These are phyloP conservation scores for Myotis yumanensis DNA, from an alignment of 2,113 vertebrate genomes.

Conservation along the genomic window DNA sequence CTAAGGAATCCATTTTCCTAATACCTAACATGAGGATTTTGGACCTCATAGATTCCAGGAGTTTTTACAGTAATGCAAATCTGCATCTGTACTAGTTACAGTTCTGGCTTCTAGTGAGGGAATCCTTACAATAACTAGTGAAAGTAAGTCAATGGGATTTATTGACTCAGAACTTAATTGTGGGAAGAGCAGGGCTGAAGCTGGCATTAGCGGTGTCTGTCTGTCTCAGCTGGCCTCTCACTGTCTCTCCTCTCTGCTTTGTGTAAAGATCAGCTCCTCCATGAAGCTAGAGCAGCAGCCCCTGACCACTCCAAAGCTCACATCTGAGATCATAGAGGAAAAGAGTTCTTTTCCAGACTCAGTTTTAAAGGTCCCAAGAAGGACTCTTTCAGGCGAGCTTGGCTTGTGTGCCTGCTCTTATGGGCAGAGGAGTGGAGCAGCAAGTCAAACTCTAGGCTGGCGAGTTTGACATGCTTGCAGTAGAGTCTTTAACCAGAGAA, in stretches of 20 bases:
- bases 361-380: neutral
- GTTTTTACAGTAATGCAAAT: conserved; percentile 27
- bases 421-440: neutral
- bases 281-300: neutral
- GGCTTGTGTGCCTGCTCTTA: neutral
- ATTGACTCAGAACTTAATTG: neutral
- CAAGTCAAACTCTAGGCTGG: no score
- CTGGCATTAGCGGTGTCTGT: neutral
- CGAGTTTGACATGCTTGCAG: no score
- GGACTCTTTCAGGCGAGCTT: neutral
- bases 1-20: conserved; percentile 61
- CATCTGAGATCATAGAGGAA: neutral
- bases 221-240: neutral
- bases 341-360: neutral
- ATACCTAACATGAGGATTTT: conserved; percentile 46
- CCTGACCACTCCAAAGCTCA: no score
- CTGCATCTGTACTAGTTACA: conserved; percentile 21
- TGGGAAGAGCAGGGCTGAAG: neutral
- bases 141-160: neutral
- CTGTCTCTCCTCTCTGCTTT: neutral
- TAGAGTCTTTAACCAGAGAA: neutral
- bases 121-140: conserved; percentile 29
- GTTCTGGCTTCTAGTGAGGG: conserved; percentile 3
- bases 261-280: neutral
- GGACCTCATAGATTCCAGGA: conserved; percentile 21